Evolutionary conservation across 2,113 vertebrate species (phyloP).

Genomic region (Triplophysa tibetana): DNA sequence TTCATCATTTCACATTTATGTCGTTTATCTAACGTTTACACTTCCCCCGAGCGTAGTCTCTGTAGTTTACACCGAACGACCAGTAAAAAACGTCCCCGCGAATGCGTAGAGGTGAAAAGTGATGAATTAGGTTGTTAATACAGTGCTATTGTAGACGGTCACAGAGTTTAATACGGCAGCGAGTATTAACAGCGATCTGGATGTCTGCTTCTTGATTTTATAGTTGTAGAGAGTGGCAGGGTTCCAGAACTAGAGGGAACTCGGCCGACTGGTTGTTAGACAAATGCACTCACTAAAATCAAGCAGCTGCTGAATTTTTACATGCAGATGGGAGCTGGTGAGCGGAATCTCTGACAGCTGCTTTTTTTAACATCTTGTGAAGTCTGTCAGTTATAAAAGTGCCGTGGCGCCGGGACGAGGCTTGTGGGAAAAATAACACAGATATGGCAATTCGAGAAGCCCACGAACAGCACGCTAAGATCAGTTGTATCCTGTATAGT

Average conservation of each 20-base stretch:
- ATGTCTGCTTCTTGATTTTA: slow-evolving; percentile 59
- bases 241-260: slow-evolving; percentile 57
- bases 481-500: background rate
- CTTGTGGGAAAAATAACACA: slow-evolving; percentile 52
- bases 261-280: slow-evolving; percentile 58
- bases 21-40: background rate
- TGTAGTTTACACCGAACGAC: background rate
- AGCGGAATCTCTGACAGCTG: slow-evolving; percentile 37
- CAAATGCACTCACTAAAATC: slow-evolving; percentile 63
- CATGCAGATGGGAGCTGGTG: slow-evolving; percentile 37
- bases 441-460: background rate
- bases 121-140: slow-evolving; percentile 50
- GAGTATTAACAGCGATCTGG: slow-evolving; percentile 56
- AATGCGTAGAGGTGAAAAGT: slow-evolving; percentile 43
- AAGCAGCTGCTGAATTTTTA: slow-evolving; percentile 57
- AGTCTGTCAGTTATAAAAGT: slow-evolving; percentile 59
- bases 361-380: slow-evolving; percentile 52
- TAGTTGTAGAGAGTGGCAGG: slow-evolving; percentile 57
- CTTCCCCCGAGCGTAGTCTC: background rate
- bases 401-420: slow-evolving; percentile 48
- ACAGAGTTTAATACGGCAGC: slow-evolving; percentile 14
- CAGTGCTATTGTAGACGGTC: slow-evolving; percentile 24
- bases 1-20: background rate
- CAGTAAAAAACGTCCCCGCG: background rate
- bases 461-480: background rate